Evolutionary conservation across 2,888 invertebrate species (phyloP), one percentile per base, ranked within the genome.

Genomic region (Crioceris asparagi): DNA sequence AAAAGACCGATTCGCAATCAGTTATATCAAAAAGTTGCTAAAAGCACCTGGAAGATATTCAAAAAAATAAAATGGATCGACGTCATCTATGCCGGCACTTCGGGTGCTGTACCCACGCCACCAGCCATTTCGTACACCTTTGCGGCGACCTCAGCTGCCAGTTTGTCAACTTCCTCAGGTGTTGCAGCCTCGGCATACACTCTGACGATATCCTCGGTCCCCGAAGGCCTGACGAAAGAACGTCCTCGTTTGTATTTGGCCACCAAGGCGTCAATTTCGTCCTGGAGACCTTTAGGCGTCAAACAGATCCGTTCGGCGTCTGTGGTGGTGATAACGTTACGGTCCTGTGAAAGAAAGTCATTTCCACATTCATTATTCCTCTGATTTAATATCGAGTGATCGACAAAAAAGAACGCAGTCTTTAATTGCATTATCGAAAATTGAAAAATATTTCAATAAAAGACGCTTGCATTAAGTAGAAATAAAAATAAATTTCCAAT

Each of bases 131-230:
- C 75, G 56, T 77, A 79, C 7, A 92, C 91, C 4, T 77, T 74
- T 46, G 71, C 61, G 0, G 83, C 77, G 6, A 93, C 83, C 61
- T 87, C 79, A 3, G 75, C 68, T 1, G 84, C 85, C 40, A 96
- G 64, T 44, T 52, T 48, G 44, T 65, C 61, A 21, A 54, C 55
- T 35, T 79, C 77, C 55, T 71, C 67, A 54, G 75, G 72, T 3
- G 83, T 82, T 16, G 80, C 76, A 2, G 92, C 91, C 66, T 99
- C 98, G 0, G 94, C 92, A 64, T 97, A 99, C 0, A 99, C 84
- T 43, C 98, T 71, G 2, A 98, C 85, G 8, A 96, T 72, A 62
- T 98, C 93, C 66, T 99, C 98, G 0, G 98, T 98, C 6, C 98
- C 98, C 0, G 97, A 97, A 0, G 98, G 83, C 31, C 96, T 73